Conservation (phyloP, 2,888 invertebrate genomes). For the Tridacna crocea region DNA sequence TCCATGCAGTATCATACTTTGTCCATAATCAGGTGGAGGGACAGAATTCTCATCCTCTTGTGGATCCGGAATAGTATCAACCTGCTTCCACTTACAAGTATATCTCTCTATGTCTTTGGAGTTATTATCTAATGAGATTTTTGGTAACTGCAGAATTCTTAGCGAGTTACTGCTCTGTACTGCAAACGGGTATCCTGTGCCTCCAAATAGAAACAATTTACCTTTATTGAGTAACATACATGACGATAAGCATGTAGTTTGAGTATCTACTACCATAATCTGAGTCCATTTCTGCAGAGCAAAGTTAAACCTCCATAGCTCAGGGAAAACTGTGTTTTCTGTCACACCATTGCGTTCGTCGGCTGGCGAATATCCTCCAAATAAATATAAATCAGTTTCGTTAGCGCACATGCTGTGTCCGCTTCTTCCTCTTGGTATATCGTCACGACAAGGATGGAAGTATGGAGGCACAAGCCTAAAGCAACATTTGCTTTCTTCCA, state of each 20-base stretch:
- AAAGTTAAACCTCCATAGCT: slow-evolving; percentile 94
- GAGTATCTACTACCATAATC: neutral
- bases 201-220: slow-evolving; percentile 21
- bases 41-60: neutral
- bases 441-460: neutral
- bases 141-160: slow-evolving; percentile 1
- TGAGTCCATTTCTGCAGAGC: slow-evolving; percentile 90
- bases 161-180: slow-evolving; percentile 1
- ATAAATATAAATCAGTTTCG: slow-evolving; percentile 64
- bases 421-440: slow-evolving; percentile 56
- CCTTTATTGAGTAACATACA: slow-evolving; percentile 10
- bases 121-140: neutral
- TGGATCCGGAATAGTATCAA: neutral
- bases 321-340: slow-evolving; percentile 80
- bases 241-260: slow-evolving; percentile 8
- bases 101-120: neutral
- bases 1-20: slow-evolving; percentile 21
- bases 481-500: too few relatives aligned
- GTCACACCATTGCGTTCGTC: slow-evolving; percentile 43
- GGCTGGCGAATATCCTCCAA: slow-evolving; percentile 65
- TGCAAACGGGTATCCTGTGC: slow-evolving; percentile 22
- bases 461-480: neutral
- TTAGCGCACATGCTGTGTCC: slow-evolving; percentile 67
- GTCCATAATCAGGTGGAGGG: slow-evolving; percentile 22
- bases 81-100: neutral